Evolutionary conservation across 2,797 vertebrate genomes (phyloP), one percentile per base, ranked within the genome.

Genomic region (Balearica regulorum): DNA sequence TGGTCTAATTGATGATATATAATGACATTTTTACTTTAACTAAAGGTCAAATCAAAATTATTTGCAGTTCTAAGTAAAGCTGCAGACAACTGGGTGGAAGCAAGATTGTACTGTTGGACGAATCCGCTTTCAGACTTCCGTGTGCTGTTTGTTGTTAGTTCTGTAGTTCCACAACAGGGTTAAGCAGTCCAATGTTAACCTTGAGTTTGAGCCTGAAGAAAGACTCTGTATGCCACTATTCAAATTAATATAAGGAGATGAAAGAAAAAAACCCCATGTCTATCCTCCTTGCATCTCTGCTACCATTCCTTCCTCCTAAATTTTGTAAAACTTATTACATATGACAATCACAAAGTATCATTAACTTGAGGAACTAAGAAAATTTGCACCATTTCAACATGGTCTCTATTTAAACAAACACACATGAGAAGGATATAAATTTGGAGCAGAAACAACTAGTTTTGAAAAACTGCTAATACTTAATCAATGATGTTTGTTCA

Each of bases 21-120:
- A 22, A 73, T 5, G 33, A 61, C 44, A 72, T 61, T 83, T 76
- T 66, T 62, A 66, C 11, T 70, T 68, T 21, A 76, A 79, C 2
- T 54, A 55, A 72, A 84, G 43, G 89, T 51, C 43, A 80, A 51
- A n/a, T 37, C 15, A 68, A 78, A 43, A 37, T 70, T 65, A n/a
- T 54, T 18, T 39, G 55, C 16, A 76, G 31, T 41, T 80, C 33
- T 62, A 91, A 85, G 85, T 83, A 76, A 87, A 69, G 18, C 66
- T 83, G 49, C 13, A 66, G 64, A 16, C 0, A 0, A 44, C 11
- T 43, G 7, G 26, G 16, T 41, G 18, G 73, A 81, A 41, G 39
- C 6, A n/a, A 41, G 18, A 22, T 46, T 33, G 14, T 3, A 13
- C 7, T 66, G 48, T n/a, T 75, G 69, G 10, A 58, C 12, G 33